Evolutionary conservation across 2,113 vertebrate species (phyloP).

Genomic region (Ptilorrhoa leucosticta): DNA sequence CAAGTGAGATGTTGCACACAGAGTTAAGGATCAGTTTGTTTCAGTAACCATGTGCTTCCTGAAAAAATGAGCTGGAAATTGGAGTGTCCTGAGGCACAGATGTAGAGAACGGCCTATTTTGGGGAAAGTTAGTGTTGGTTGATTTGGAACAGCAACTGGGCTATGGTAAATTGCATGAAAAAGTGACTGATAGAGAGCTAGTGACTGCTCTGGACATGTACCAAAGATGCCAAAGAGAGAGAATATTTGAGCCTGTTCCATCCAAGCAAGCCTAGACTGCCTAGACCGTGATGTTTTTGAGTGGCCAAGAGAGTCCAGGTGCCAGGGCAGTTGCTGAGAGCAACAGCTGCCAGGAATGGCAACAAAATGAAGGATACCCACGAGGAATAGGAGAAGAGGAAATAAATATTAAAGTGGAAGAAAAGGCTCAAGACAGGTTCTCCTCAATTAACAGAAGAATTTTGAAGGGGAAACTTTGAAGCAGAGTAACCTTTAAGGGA

Average conservation of each 20-base stretch:
- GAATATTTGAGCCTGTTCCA: not conserved
- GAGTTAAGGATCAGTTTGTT: not conserved
- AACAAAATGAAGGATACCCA: not conserved
- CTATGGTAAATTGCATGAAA: not conserved
- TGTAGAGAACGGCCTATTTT: not conserved
- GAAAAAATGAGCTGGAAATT: not conserved
- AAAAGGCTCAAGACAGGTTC: not conserved
- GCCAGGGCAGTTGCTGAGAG: not conserved
- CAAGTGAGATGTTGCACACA: not conserved
- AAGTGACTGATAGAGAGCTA: not conserved
- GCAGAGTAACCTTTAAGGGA: not conserved
- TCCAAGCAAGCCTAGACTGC: not conserved
- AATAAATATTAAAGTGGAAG: not conserved
- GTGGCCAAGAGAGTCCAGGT: not conserved
- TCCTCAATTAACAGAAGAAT: not conserved
- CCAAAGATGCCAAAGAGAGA: not conserved
- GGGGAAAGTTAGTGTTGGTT: not conserved
- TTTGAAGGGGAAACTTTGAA: not conserved
- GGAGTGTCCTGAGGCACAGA: not conserved
- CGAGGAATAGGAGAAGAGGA: not conserved
- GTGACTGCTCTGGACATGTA: not conserved
- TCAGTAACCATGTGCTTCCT: not conserved
- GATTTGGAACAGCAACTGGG: not conserved
- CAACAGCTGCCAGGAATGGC: not conserved
- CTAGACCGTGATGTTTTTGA: not conserved